Conservation (phyloP, 2,888 invertebrate genomes). For the Steromphala cineraria region DNA sequence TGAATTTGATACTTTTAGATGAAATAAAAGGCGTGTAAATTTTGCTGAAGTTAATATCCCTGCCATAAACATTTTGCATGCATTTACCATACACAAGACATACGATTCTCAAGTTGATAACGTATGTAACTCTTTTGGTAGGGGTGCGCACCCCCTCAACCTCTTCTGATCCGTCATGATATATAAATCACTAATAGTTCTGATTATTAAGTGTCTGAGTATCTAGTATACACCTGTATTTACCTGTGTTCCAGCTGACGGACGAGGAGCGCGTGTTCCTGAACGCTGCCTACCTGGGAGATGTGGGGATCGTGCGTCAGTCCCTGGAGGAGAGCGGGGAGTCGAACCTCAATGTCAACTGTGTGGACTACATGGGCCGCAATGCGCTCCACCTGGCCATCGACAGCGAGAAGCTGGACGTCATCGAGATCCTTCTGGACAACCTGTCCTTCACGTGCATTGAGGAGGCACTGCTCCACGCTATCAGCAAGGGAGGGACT, state of each 20-base stretch:
- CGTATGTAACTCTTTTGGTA: too few relatives aligned
- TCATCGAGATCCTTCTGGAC: conserved; percentile 81
- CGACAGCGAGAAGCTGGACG: conserved; percentile 80
- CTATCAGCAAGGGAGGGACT: conserved; percentile 80
- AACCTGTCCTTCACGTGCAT: conserved; percentile 80
- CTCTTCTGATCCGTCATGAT: too few relatives aligned
- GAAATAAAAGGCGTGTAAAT: too few relatives aligned
- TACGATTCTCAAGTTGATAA: too few relatives aligned
- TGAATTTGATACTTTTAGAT: too few relatives aligned
- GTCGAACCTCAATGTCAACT: conserved; percentile 73
- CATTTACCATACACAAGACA: too few relatives aligned
- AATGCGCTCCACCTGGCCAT: conserved; percentile 84
- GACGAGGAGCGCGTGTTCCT: conserved; percentile 75
- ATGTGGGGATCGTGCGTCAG: conserved; percentile 72
- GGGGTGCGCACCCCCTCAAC: too few relatives aligned
- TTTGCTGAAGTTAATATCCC: too few relatives aligned
- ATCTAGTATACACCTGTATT: not conserved
- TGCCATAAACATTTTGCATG: too few relatives aligned
- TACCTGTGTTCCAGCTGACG: conserved; percentile 63
- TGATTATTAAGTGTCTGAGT: not conserved
- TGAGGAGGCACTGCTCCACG: conserved; percentile 83
- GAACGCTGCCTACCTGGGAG: conserved; percentile 74
- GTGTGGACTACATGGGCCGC: conserved; percentile 79
- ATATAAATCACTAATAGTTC: too few relatives aligned
- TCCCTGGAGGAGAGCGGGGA: conserved; percentile 68